Base-by-base conservation (phyloP, 2,113 vertebrate genomes). In the Nannospalax galili region DNA sequence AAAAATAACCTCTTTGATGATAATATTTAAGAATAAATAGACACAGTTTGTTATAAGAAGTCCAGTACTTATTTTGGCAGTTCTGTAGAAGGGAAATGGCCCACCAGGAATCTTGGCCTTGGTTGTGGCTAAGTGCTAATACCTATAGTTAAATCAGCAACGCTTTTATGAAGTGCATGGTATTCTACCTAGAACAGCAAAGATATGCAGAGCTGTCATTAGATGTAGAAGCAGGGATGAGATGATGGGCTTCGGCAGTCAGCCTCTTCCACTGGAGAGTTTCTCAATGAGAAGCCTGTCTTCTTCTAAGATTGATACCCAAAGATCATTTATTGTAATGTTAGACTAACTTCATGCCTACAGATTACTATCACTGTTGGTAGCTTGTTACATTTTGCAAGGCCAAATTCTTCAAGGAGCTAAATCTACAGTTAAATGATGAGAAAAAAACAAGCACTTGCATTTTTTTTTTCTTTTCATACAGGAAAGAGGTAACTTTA, bases 1-100 rank as follows among this genome's bases (percentile, higher is more conserved):
- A 93, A 88, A 85, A 74, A 80, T 86, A 90, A 90, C 24, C 42
- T 72, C 32, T 94, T 94, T 93, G 40, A 94, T 85, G 9, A 69
- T 84, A 24, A 62, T 86, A 70, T 65, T 78, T 92, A 80, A 90
- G 65, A 94, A 85, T 32, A 90, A 48, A 90, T 64, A 56, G 32
- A 37, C n/a, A 93, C 24, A 64, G 5, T 65, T 20, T 74, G 19
- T 84, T 72, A 67, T 95, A 37, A 45, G 52, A 93, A 74, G 70
- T 78, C 64, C 58, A 86, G 60, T 48, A 88, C 10, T 78, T 60
- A 42, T 30, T 91, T 91, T 93, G 45, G 32, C 45, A 64, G 14
- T 56, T 87, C 28, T 30, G 8, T 79, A 28, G 30, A 8, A 74
- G 15, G 56, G 26, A 14, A 58, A 17, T 42, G 9, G 48, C 2